Percentiles rank a stretch among this genome's conserved stretches.
These are phyloP conservation scores for Gambusia holbrooki DNA, from an alignment of 2,113 vertebrate genomes.

Conservation along the genomic window DNA sequence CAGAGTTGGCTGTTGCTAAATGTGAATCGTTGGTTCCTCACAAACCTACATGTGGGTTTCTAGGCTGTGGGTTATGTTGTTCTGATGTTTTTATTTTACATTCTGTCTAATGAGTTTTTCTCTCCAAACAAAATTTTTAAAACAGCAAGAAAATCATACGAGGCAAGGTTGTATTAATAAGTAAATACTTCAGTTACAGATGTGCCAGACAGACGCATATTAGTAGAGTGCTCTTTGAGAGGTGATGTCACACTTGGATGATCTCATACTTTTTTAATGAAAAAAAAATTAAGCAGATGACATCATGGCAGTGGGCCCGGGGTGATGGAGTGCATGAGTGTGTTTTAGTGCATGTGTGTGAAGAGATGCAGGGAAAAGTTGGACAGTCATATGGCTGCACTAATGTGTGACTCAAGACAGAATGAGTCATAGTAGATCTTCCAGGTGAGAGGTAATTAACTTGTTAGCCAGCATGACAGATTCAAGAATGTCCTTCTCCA, in stretches of 20 bases:
- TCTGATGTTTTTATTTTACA: background rate
- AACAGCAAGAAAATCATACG: background rate
- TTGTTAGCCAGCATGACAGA: slow-evolving; percentile 37
- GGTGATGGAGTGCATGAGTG: slow-evolving; percentile 34
- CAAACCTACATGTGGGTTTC: background rate
- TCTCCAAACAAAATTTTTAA: background rate
- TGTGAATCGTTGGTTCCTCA: slow-evolving; percentile 18
- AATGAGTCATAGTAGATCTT: slow-evolving; percentile 54
- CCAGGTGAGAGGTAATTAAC: slow-evolving; percentile 61
- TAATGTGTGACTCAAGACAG: slow-evolving; percentile 39
- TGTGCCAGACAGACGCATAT: slow-evolving; percentile 11
- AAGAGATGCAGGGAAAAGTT: background rate
- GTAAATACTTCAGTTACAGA: background rate
- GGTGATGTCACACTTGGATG: slow-evolving; percentile 65
- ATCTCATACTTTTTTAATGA: slow-evolving; percentile 65
- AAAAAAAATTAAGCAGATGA: slow-evolving; percentile 53
- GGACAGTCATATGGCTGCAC: background rate
- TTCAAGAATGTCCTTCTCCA: slow-evolving; percentile 19
- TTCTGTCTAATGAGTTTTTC: background rate
- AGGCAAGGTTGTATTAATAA: background rate
- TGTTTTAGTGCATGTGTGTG: slow-evolving; percentile 10
- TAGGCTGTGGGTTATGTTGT: background rate
- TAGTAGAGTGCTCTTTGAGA: slow-evolving; percentile 13
- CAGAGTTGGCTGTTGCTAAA: slow-evolving; percentile 13
- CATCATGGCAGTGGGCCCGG: slow-evolving; percentile 61